Base-by-base conservation (phyloP, 2,113 vertebrate genomes). In the Gnathonemus echidnorhynchus region DNA sequence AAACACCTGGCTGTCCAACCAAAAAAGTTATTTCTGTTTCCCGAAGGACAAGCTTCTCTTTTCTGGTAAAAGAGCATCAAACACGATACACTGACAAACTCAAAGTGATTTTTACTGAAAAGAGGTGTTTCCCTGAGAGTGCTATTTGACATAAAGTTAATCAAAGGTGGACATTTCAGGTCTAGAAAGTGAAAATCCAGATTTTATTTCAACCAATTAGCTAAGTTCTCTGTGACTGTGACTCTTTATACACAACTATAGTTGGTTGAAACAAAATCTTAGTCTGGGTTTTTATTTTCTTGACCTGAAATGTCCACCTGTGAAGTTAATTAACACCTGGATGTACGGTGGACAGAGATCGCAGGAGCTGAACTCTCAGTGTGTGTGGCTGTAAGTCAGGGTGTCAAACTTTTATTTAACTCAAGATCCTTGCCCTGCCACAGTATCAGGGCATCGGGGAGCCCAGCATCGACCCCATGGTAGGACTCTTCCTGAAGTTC, bases 401-500 rank as follows among this genome's bases (percentile, higher is more conserved):
- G 39, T 42, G 39, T 42, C 39, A 0, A 42, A 42, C 39, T 0
- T 4, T 42, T 39, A 31, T 42, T 42, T 42, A 42, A 0, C 39
- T 42, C 39, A 42, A 42, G 39, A 42, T 42, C 3, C 2, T 48
- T 77, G 91, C 66, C 91, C 53, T 90, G 91, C 91, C 80, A 87
- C 93, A 98, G 97, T 97, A 97, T 17, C 97, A 98, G 93, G 97
- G 97, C 85, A 97, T 98, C 0, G 97, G 97, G 1, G 97, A 98
- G 91, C 97, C 97, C 91, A 98, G 97, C 21, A 97, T 98, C 90
- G 97, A 98, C 94, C 97, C 98, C 0, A 97, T 98, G 94, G 97
- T 98, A 91, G 97, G 98, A 89, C 97, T 98, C 93, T 98, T 98
- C 95, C 95, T 98, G 94, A 97, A 98, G 93, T 98, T 98, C 93